phyloP scores from a whole-genome alignment of 2,888 invertebrate species.

The Hypercompe scribonia region DNA sequence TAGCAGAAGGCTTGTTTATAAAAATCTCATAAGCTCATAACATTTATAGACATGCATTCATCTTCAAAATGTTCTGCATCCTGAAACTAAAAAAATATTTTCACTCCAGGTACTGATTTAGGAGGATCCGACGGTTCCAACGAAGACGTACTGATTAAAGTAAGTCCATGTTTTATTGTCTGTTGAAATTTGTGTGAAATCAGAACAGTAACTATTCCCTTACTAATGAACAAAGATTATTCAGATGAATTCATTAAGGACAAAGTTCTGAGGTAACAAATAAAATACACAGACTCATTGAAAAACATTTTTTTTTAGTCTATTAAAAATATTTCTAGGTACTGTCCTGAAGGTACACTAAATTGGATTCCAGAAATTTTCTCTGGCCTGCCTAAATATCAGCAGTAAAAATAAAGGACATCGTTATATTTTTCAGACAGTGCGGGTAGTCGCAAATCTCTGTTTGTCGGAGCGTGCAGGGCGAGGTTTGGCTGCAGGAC shows the following conservation, averaged over 20 bases:
- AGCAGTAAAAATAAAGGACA: too few species aligned
- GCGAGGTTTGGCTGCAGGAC: slow-evolving; percentile 84
- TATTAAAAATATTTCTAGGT: neutral
- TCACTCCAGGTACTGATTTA: slow-evolving; percentile 75
- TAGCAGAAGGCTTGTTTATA: too few species aligned
- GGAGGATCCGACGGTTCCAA: slow-evolving; percentile 85
- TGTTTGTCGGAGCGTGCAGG: slow-evolving; percentile 93
- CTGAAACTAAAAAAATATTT: neutral
- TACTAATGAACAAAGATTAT: too few species aligned
- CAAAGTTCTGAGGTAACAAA: too few species aligned
- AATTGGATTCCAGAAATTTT: neutral
- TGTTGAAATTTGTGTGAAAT: too few species aligned
- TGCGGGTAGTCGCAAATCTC: slow-evolving; percentile 94
- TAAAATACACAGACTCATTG: too few species aligned
- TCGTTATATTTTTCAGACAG: slow-evolving; percentile 79
- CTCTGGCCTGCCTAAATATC: neutral
- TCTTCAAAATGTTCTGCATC: neutral
- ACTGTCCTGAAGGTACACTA: neutral
- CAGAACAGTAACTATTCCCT: too few species aligned
- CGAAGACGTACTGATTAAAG: slow-evolving; percentile 91
- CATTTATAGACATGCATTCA: neutral
- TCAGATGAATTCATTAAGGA: too few species aligned
- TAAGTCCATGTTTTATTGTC: slow-evolving; percentile 53
- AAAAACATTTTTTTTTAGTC: too few species aligned
- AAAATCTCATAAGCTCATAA: too few species aligned